phyloP scores from a whole-genome alignment of 2,797 vertebrate genomes.

The Acropternis orthonyx region DNA sequence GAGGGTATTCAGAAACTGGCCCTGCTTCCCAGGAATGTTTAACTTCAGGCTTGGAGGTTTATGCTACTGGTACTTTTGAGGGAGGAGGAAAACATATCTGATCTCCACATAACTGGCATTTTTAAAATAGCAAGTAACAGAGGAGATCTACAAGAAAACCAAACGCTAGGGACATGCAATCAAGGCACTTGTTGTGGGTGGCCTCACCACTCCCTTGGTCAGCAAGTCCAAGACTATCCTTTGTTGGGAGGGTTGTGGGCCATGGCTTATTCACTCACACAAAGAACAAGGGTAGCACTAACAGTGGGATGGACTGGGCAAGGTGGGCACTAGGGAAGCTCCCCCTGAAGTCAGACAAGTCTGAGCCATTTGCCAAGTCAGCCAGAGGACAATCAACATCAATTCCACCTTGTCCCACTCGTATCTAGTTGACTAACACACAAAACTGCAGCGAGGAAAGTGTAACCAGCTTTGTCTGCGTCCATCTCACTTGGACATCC shows the following conservation, averaged over 20 bases:
- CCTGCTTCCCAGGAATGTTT: background rate
- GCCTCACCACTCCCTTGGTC: fast-evolving
- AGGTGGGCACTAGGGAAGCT: background rate
- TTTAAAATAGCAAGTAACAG: fast-evolving
- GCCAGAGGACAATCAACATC: background rate
- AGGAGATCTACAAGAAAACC: background rate
- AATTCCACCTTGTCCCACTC: background rate
- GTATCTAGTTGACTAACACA: background rate
- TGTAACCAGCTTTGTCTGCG: background rate
- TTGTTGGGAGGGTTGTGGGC: fast-evolving
- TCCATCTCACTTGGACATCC: background rate
- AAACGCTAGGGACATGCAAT: fast-evolving
- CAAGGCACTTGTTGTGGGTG: background rate
- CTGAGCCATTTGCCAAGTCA: background rate
- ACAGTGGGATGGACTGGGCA: background rate
- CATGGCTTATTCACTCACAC: background rate
- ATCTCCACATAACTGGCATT: fast-evolving
- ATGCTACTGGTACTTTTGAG: background rate
- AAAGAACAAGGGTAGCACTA: fast-evolving
- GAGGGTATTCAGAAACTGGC: fast-evolving
- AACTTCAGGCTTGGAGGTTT: background rate
- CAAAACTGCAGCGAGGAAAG: background rate
- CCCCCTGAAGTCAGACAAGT: background rate
- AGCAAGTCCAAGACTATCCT: fast-evolving
- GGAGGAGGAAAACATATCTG: background rate